Evolutionary conservation across 2,888 invertebrate species (phyloP).

Genomic region (Cantharis lateralis): DNA sequence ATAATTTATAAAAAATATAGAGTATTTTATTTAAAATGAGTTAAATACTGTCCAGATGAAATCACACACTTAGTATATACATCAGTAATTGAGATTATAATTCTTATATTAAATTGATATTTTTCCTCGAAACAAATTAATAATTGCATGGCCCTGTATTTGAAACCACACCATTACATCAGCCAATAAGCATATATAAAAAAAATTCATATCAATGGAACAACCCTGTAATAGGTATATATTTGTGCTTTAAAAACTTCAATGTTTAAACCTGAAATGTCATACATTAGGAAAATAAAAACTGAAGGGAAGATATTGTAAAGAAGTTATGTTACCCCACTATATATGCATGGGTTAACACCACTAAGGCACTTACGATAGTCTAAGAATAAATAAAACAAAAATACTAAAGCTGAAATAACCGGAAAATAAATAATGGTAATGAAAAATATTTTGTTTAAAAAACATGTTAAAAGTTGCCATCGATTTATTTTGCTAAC

Average conservation of each 20-base stretch:
- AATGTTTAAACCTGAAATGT: neutral
- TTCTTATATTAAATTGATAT: no score
- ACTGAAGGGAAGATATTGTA: neutral
- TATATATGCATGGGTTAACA: neutral
- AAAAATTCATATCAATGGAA: neutral
- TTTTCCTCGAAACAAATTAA: no score
- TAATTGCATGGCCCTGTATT: no score
- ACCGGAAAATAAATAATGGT: neutral
- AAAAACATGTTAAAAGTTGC: neutral
- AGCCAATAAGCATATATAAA: neutral
- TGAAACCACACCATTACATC: no score
- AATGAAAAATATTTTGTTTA: neutral
- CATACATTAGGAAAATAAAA: neutral
- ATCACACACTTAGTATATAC: neutral
- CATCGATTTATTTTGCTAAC: neutral
- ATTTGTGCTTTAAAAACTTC: neutral
- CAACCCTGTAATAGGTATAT: no score
- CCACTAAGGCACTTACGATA: neutral
- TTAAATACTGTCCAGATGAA: neutral
- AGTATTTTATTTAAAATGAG: neutral
- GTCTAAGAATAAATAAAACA: neutral
- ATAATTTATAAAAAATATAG: neutral
- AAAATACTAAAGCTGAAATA: neutral
- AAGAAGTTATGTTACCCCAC: neutral
- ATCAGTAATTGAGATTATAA: no score